phyloP scores from a whole-genome alignment of 30 jellyfish, hydroid and myxozoan genomes.

The Rhopilema esculentum region DNA sequence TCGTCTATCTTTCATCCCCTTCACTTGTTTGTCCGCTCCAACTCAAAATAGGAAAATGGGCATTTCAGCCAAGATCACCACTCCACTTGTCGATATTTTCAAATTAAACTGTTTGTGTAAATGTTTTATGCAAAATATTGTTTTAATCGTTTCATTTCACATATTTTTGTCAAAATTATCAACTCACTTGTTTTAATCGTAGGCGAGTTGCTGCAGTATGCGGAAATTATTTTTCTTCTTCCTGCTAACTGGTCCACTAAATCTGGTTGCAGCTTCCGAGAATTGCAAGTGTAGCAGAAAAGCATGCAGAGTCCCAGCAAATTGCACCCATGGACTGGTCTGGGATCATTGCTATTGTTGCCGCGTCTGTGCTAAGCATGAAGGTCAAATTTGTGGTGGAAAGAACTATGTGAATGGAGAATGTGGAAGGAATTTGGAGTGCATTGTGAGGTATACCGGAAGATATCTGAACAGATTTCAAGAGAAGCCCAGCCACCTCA shows the following conservation, averaged over 20 bases:
- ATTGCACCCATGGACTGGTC: constrained; percentile 69
- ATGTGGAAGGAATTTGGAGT: constrained; percentile 61
- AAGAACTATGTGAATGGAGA: constrained; percentile 67
- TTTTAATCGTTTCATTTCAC: too few relatives aligned
- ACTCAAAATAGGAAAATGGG: too few relatives aligned
- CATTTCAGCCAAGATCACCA: too few relatives aligned
- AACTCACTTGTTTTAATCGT: neutral
- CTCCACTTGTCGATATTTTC: too few relatives aligned
- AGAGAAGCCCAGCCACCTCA: constrained; percentile 31
- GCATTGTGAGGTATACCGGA: constrained; percentile 75
- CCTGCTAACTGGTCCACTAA: neutral
- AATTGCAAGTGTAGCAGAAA: constrained; percentile 38
- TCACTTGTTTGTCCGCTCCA: too few relatives aligned
- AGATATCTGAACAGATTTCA: constrained; percentile 50
- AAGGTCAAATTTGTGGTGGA: constrained; percentile 94
- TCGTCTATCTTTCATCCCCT: too few relatives aligned
- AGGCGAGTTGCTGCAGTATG: neutral
- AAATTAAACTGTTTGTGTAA: too few relatives aligned
- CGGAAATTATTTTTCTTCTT: neutral
- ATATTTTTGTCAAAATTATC: too few relatives aligned
- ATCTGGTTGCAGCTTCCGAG: constrained; percentile 5
- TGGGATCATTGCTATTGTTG: constrained; percentile 82
- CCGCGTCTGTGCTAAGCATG: constrained; percentile 81
- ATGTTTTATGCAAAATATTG: too few relatives aligned
- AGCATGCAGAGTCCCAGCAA: constrained; percentile 36